Percentiles rank a stretch among this genome's conserved stretches.
phyloP scores from a whole-genome alignment of 2,113 vertebrate species.

The Urocitellus parryii region DNA sequence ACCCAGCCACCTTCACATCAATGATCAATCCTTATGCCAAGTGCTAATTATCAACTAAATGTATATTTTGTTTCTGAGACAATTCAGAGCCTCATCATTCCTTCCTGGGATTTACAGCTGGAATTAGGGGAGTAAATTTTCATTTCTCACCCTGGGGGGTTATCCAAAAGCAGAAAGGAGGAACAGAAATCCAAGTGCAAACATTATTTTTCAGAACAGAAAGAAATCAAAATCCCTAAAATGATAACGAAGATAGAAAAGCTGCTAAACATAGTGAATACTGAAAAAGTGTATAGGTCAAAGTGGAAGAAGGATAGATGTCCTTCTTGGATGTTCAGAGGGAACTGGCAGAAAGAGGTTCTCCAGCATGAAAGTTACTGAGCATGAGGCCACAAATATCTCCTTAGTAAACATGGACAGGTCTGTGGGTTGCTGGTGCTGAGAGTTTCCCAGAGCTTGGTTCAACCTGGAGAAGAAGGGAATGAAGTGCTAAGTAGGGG shows the following conservation, averaged over 20 bases:
- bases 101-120: not conserved
- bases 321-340: not conserved
- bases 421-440: not conserved
- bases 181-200: not conserved
- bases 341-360: not conserved
- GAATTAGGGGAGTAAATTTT: not conserved
- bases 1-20: not conserved
- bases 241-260: not conserved
- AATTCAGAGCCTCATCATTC: slow-evolving; percentile 2
- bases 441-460: not conserved
- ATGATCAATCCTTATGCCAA: not conserved
- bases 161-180: not conserved
- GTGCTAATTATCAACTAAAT: not conserved
- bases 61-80: not conserved
- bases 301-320: not conserved
- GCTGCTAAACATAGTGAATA: not conserved
- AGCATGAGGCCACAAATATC: not conserved
- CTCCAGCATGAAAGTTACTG: not conserved
- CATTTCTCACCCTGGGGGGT: not conserved
- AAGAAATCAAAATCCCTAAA: not conserved
- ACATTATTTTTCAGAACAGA: not conserved
- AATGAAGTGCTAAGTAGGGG: not conserved
- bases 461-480: not conserved
- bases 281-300: not conserved
- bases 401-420: not conserved